phyloP scores from a whole-genome alignment of 1,140 invertebrate species.

The Neodiprion pinetum region DNA sequence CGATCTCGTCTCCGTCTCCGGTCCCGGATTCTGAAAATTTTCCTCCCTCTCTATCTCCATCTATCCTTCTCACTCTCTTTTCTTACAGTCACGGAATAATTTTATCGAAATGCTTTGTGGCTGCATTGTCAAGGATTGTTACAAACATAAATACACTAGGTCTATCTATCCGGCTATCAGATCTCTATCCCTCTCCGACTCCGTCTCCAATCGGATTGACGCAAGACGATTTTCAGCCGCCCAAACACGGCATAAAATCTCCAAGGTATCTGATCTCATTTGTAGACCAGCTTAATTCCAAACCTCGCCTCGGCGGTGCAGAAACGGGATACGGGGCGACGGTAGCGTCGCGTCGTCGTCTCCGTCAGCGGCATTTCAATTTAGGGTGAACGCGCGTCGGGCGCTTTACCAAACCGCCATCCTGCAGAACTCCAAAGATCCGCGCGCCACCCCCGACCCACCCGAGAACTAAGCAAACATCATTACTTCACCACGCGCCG shows the following conservation, averaged over 20 bases:
- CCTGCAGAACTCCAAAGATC: no score
- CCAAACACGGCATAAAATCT: no score
- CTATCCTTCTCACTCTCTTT: no score
- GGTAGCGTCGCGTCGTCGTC: no score
- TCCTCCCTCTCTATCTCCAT: not conserved
- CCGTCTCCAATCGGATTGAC: not conserved
- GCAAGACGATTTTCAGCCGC: no score
- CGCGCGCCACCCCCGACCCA: not conserved
- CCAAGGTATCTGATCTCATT: no score
- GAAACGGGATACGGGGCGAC: not conserved
- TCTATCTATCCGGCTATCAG: not conserved
- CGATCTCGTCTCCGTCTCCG: no score
- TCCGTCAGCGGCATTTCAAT: no score
- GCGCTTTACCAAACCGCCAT: no score
- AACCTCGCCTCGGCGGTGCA: not conserved
- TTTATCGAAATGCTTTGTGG: not conserved
- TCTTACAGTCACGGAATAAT: not conserved
- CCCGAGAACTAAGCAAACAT: constrained; percentile 54
- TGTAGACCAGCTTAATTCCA: not conserved
- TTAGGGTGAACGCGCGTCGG: no score
- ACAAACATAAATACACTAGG: not conserved
- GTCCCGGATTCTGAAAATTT: no score
- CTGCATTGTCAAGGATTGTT: not conserved
- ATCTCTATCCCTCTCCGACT: not conserved
- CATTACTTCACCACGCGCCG: constrained; percentile 45